phyloP scores from a whole-genome alignment of 2,113 vertebrate species.

The Ancistrus triradiatus region DNA sequence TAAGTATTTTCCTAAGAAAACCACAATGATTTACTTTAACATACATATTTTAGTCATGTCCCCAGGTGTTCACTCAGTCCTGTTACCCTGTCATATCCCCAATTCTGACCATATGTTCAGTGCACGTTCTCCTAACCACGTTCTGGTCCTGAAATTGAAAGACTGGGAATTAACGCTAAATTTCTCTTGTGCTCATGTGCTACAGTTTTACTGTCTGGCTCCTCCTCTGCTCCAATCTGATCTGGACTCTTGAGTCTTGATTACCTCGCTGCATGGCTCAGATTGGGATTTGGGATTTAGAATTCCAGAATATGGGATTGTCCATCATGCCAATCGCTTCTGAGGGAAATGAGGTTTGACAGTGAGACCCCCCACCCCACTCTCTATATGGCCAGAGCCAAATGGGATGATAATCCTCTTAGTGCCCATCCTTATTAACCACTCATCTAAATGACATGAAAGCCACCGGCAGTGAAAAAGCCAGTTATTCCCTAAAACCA shows the following conservation, averaged over 20 bases:
- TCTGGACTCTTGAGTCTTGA: constrained; percentile 59
- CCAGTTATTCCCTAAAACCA: constrained; percentile 65
- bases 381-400: constrained; percentile 52
- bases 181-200: too few species aligned
- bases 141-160: too few species aligned
- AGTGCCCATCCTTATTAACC: constrained; percentile 77
- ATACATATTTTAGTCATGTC: too few species aligned
- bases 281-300: constrained; percentile 54
- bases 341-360: constrained; percentile 71
- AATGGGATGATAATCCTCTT: constrained; percentile 76
- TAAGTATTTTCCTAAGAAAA: too few species aligned
- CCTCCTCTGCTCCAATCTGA: constrained; percentile 25
- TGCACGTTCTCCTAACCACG: too few species aligned
- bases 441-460: constrained; percentile 77
- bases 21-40: too few species aligned
- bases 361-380: constrained; percentile 62
- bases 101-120: too few species aligned
- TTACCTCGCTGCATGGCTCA: constrained; percentile 52
- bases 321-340: constrained; percentile 61
- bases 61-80: too few species aligned
- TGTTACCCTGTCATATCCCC: too few species aligned
- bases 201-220: too few species aligned
- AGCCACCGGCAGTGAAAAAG: constrained; percentile 57
- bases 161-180: too few species aligned
- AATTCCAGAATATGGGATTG: constrained; percentile 61